These are phyloP conservation scores for Julus scanicus DNA, from an alignment of 2,888 invertebrate genomes.

Conservation along the genomic window DNA sequence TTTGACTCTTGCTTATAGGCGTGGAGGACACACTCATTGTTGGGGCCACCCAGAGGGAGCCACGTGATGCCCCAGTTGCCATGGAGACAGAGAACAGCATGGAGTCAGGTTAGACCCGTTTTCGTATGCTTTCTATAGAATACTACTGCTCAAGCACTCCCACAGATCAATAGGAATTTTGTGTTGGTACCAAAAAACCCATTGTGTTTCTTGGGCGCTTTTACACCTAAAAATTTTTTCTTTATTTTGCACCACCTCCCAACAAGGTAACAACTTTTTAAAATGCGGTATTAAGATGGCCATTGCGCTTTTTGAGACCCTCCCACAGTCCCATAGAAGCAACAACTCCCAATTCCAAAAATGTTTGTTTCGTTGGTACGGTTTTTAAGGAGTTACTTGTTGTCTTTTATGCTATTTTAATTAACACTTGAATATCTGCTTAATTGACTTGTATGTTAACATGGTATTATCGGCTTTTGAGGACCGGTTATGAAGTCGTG, in stretches of 20 bases:
- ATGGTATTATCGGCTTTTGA: neutral
- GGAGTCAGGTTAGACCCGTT: conserved; percentile 58
- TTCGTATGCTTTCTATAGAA: conserved; percentile 24
- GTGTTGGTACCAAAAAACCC: conserved; percentile 31
- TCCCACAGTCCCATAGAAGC: neutral
- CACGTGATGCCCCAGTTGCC: conserved; percentile 54
- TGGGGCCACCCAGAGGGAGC: conserved; percentile 51
- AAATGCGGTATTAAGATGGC: neutral
- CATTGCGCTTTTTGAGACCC: neutral
- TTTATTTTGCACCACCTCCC: conserved; percentile 18
- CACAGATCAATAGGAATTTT: conserved; percentile 20
- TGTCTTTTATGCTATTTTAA: neutral
- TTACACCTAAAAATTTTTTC: neutral
- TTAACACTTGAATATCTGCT: neutral
- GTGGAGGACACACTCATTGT: conserved; percentile 53
- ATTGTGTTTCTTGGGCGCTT: conserved; percentile 40
- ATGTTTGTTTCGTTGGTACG: neutral
- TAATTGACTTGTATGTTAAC: neutral
- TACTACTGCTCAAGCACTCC: conserved; percentile 31
- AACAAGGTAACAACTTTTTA: conserved; percentile 25
- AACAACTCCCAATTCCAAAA: neutral
- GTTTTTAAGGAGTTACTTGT: neutral
- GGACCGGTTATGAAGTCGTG: neutral
- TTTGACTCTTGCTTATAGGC: conserved; percentile 54
- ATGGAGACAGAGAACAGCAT: conserved; percentile 59